These are phyloP conservation scores for Petrolisthes cinctipes DNA, from an alignment of 2,888 invertebrate genomes.

Conservation along the genomic window DNA sequence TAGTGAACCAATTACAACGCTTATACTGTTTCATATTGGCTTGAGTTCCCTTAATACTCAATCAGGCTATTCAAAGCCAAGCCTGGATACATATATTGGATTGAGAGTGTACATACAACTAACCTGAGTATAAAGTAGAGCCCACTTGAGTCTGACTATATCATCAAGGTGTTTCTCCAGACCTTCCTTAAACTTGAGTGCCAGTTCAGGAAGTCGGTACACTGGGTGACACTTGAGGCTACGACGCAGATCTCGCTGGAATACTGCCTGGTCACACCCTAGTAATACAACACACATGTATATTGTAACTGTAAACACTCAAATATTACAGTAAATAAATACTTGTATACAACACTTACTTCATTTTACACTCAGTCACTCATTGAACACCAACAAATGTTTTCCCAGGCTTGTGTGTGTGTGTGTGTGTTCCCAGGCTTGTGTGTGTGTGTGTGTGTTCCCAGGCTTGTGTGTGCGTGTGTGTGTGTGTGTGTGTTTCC, in stretches of 20 bases:
- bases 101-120: too few species aligned
- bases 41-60: too few species aligned
- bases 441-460: constrained; percentile 45
- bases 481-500: too few species aligned
- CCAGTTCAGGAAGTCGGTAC: constrained; percentile 41
- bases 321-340: not conserved
- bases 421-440: constrained; percentile 47
- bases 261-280: constrained; percentile 56
- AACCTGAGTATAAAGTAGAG: constrained; percentile 61
- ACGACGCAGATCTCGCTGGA: constrained; percentile 42
- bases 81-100: too few species aligned
- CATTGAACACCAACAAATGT: too few species aligned
- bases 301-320: not conserved
- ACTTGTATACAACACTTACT: not conserved
- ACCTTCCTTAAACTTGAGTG: constrained; percentile 46
- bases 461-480: constrained; percentile 57
- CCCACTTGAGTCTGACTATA: constrained; percentile 53
- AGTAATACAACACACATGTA: not conserved
- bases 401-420: too few species aligned
- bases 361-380: too few species aligned
- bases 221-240: constrained; percentile 39
- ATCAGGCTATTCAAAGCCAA: too few species aligned
- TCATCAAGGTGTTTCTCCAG: constrained; percentile 46
- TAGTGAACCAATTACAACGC: too few species aligned
- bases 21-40: too few species aligned